Conservation (phyloP, 2,113 vertebrate genomes). For the pig (Sus scrofa) region T2T-Sscrofa CM000824.6:222921001-222921500, state of each 20-base stretch:
- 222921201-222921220: accelerated
- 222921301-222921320: accelerated
- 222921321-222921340: accelerated
- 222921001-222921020: background rate
- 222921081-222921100: background rate
- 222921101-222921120: background rate
- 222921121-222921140: background rate
- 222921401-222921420: background rate
- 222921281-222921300: too few relatives aligned
- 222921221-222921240: too few relatives aligned
- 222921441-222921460: constrained; percentile 71
- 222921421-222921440: background rate
- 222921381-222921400: accelerated
- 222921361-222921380: background rate
- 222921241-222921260: accelerated
- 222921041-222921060: background rate
- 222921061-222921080: too few relatives aligned
- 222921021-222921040: background rate
- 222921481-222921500: constrained; percentile 18
- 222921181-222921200: background rate
- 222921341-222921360: accelerated
- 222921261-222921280: background rate
- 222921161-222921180: background rate
- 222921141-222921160: background rate
- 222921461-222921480: background rate